Conservation (phyloP, 2,888 invertebrate genomes). For the Andrena camellia region DNA sequence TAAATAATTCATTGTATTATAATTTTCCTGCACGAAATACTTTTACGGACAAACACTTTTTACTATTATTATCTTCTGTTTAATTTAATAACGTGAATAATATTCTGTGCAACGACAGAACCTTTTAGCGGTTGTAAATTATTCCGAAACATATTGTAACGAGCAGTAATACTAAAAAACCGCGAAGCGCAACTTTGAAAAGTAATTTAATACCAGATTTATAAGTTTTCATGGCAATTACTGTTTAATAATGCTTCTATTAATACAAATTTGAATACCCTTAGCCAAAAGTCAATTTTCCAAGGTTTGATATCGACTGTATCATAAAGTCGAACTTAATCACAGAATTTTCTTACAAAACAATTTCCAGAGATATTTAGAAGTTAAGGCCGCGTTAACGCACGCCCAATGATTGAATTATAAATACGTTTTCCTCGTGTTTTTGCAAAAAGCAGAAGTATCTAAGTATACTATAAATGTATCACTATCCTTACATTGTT, state of each 20-base stretch:
- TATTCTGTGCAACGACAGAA: slow-evolving; percentile 1
- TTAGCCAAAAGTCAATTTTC: slow-evolving; percentile 2
- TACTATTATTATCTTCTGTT: background rate
- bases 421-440: slow-evolving; percentile 23
- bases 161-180: slow-evolving; percentile 7
- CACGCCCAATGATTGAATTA: slow-evolving; percentile 19
- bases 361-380: slow-evolving; percentile 18
- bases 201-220: slow-evolving; percentile 3
- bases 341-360: slow-evolving; percentile 10
- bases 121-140: slow-evolving; percentile 10
- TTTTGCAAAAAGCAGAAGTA: slow-evolving; percentile 35
- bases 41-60: slow-evolving; percentile 31
- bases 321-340: slow-evolving; percentile 5
- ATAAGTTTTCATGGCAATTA: background rate
- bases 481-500: slow-evolving; percentile 39
- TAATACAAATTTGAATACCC: slow-evolving; percentile 9
- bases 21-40: slow-evolving; percentile 41
- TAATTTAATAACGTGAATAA: slow-evolving; percentile 3
- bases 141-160: slow-evolving; percentile 13
- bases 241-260: background rate
- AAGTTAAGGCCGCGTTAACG: slow-evolving; percentile 33
- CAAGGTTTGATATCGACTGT: slow-evolving; percentile 6
- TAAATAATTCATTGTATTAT: slow-evolving; percentile 68
- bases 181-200: background rate
- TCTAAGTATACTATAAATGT: background rate